These are phyloP conservation scores for Eremophila alpestris DNA, from an alignment of 2,797 vertebrate genomes.

Conservation along the genomic window DNA sequence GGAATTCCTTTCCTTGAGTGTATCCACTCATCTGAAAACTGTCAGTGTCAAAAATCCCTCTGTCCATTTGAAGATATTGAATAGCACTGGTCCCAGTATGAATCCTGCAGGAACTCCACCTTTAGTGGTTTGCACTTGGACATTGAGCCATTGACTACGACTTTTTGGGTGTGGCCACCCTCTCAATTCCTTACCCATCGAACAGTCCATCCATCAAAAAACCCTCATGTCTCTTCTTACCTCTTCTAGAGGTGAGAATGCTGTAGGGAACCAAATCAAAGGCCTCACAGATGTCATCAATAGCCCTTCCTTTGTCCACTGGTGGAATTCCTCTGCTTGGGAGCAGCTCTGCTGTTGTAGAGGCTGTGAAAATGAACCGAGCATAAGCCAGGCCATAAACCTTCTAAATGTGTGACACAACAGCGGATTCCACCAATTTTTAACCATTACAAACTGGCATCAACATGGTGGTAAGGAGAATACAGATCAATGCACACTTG, in stretches of 20 bases:
- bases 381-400: background rate
- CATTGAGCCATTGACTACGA: background rate
- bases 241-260: background rate
- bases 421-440: background rate
- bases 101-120: background rate
- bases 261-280: background rate
- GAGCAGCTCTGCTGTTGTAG: background rate
- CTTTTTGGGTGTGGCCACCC: background rate
- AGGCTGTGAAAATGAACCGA: background rate
- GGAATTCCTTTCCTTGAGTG: background rate
- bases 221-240: accelerated
- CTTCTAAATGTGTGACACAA: background rate
- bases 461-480: background rate
- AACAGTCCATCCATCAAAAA: background rate
- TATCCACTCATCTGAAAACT: background rate
- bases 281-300: background rate
- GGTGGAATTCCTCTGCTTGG: background rate
- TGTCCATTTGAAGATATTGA: background rate
- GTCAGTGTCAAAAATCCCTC: background rate
- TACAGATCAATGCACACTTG: background rate
- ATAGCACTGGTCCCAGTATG: background rate
- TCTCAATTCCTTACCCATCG: background rate
- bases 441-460: background rate
- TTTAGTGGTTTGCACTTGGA: background rate
- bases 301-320: background rate